Percentiles rank a stretch among this genome's conserved stretches.
phyloP scores from a whole-genome alignment of 2,888 invertebrate species.

The Acanthoscelides obtectus region DNA sequence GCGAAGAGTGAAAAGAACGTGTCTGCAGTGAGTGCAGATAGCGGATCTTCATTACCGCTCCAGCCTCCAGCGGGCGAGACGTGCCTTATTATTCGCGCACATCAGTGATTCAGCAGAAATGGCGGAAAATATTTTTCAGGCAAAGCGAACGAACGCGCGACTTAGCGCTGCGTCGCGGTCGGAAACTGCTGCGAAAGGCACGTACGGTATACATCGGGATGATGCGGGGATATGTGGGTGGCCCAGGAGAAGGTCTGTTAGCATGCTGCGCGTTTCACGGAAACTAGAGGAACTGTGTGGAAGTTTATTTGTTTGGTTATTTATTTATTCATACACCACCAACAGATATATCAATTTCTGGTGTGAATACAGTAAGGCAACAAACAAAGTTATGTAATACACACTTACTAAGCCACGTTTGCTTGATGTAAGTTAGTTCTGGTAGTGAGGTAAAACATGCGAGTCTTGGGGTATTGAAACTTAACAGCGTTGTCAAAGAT shows the following conservation, averaged over 20 bases:
- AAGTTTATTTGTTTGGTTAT: no score
- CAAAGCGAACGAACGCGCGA: neutral
- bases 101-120: constrained; percentile 41
- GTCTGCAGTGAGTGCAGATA: constrained; percentile 37
- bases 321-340: no score
- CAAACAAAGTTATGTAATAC: no score
- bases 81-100: constrained; percentile 39
- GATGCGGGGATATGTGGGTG: neutral
- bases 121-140: constrained; percentile 21
- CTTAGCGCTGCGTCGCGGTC: neutral
- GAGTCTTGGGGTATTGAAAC: no score
- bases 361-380: no score
- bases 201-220: neutral
- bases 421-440: no score
- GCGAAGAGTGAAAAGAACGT: constrained; percentile 24
- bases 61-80: constrained; percentile 29
- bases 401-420: no score
- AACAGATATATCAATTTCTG: no score
- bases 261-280: neutral
- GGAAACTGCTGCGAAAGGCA: neutral
- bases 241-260: neutral
- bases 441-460: no score
- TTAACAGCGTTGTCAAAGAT: no score
- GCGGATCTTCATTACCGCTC: constrained; percentile 35
- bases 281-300: no score